A percentile compares a stretch with the other conserved stretches of the same genome.
Evolutionary conservation across 2,113 vertebrate species (phyloP).

Genomic region (Euleptes europaea): DNA sequence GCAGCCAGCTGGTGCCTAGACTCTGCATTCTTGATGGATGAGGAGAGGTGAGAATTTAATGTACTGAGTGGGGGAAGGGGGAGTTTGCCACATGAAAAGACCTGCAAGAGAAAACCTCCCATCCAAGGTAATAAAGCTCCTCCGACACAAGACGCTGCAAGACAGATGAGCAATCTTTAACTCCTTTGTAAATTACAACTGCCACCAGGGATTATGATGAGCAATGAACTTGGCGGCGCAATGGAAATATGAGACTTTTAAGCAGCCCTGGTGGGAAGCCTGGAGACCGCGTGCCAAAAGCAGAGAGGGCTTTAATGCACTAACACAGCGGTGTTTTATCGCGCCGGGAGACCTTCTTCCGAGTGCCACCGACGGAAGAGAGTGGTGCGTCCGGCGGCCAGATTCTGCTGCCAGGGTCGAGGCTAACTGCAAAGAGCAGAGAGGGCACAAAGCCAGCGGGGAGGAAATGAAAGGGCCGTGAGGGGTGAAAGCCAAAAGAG

Average conservation of each 20-base stretch:
- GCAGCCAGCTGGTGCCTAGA: conserved; percentile 3
- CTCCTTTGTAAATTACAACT: conserved; percentile 50
- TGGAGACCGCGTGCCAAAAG: conserved; percentile 2
- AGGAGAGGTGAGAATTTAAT: neutral
- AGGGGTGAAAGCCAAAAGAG: neutral
- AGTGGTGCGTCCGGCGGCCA: conserved; percentile 19
- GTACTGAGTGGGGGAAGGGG: neutral
- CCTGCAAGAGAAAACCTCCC: conserved; percentile 22
- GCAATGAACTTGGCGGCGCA: conserved; percentile 38
- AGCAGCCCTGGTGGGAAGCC: conserved; percentile 53
- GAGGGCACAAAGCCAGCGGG: conserved; percentile 45
- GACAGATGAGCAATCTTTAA: conserved; percentile 44
- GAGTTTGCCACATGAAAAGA: conserved; percentile 35
- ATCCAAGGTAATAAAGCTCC: conserved; percentile 42
- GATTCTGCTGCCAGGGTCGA: conserved; percentile 37
- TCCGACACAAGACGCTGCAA: conserved; percentile 41
- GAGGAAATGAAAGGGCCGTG: neutral
- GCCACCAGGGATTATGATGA: conserved; percentile 39
- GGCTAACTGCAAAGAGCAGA: conserved; percentile 51
- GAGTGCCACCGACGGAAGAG: conserved; percentile 4
- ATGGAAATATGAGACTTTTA: conserved; percentile 43
- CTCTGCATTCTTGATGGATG: neutral
- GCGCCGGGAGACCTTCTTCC: neutral
- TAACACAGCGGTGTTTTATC: neutral
- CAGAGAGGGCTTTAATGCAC: conserved; percentile 2